phyloP scores from a whole-genome alignment of 1,140 invertebrate species.

The Parapsyche elsis region DNA sequence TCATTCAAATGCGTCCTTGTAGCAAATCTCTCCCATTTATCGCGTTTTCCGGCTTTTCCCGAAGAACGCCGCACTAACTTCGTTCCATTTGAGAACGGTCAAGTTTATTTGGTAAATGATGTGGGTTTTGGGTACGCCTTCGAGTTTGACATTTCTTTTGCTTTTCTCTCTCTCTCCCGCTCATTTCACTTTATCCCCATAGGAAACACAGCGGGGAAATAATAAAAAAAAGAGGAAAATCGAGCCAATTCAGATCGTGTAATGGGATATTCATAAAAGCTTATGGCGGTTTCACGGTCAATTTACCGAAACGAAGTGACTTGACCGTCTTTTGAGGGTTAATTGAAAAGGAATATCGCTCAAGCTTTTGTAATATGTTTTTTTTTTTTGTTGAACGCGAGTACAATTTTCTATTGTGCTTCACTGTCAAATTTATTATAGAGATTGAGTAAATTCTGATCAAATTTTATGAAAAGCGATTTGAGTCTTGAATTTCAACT shows the following conservation, averaged over 20 bases:
- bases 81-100: constrained; percentile 42
- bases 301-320: constrained; percentile 9
- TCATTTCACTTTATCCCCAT: neutral
- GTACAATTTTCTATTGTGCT: too few species aligned
- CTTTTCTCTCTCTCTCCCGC: neutral
- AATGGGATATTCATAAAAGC: constrained; percentile 31
- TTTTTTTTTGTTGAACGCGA: too few species aligned
- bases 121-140: constrained; percentile 14
- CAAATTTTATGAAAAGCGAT: too few species aligned
- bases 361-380: too few species aligned
- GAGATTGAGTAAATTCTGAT: too few species aligned
- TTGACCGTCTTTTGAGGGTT: constrained; percentile 9
- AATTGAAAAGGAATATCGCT: neutral
- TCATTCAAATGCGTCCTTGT: constrained; percentile 18
- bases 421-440: too few species aligned
- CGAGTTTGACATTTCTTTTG: neutral
- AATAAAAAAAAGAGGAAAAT: constrained; percentile 11
- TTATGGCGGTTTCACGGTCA: constrained; percentile 37
- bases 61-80: constrained; percentile 9
- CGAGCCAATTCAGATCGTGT: neutral
- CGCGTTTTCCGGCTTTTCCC: constrained; percentile 22
- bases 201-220: neutral
- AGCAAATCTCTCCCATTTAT: constrained; percentile 29
- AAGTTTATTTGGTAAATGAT: constrained; percentile 42
- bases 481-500: too few species aligned